A percentile compares a stretch with the other conserved stretches of the same genome.
Conservation (phyloP, 2,797 vertebrate genomes). For the Lepidocolaptes lacrymiger region DNA sequence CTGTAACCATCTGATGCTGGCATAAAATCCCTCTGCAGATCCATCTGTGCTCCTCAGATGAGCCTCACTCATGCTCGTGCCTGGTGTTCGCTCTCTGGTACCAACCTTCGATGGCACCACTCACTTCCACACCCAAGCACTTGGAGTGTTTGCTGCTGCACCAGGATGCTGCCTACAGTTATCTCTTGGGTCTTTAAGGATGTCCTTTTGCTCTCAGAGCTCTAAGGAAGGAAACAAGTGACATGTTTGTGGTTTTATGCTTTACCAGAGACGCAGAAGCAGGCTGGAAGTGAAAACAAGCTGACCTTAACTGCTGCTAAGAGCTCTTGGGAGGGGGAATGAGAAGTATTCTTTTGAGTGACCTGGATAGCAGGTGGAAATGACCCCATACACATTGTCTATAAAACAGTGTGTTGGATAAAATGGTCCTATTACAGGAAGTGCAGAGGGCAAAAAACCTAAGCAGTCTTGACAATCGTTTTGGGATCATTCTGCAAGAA, state of each 20-base stretch:
- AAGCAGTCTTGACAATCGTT: conserved; percentile 12
- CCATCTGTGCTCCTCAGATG: not conserved
- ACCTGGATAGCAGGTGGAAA: conserved; percentile 6
- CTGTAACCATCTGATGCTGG: not conserved
- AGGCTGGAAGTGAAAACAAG: not conserved
- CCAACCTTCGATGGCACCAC: not conserved
- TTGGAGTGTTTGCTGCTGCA: not conserved
- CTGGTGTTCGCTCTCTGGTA: not conserved
- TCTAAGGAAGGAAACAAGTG: not conserved
- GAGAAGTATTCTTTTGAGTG: not conserved
- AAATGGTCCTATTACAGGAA: conserved; percentile 12
- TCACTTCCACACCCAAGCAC: rapidly evolving
- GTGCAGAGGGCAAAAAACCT: not conserved
- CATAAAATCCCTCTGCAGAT: not conserved
- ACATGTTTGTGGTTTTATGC: not conserved
- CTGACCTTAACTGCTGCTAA: not conserved
- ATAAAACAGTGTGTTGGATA: conserved; percentile 6
- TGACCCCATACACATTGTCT: not conserved
- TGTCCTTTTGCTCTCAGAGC: not conserved
- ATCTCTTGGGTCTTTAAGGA: not conserved
- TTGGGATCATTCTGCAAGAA: conserved; percentile 47
- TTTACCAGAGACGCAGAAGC: not conserved
- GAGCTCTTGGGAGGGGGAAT: not conserved
- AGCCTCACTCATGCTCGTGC: not conserved
- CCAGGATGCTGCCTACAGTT: rapidly evolving